Percentiles rank a stretch among this genome's conserved stretches.
phyloP scores from a whole-genome alignment of 2,113 vertebrate genomes.

The Cyrtonyx montezumae region DNA sequence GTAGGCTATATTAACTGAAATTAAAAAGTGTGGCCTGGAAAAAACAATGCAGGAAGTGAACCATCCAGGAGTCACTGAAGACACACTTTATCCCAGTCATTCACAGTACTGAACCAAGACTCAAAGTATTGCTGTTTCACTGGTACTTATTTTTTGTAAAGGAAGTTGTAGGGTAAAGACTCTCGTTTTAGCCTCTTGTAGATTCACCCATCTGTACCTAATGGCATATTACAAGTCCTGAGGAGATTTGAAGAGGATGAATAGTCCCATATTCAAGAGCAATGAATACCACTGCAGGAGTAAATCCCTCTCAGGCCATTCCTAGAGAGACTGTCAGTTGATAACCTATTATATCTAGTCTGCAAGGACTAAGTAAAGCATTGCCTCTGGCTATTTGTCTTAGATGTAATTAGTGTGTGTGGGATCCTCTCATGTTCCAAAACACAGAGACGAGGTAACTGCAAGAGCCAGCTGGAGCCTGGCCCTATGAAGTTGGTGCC shows the following conservation, averaged over 20 bases:
- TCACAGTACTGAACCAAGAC: neutral
- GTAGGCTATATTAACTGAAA: neutral
- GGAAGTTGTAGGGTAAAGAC: neutral
- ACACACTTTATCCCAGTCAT: neutral
- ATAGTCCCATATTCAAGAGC: neutral
- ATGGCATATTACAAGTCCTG: neutral
- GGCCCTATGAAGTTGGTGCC: neutral
- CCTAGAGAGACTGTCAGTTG: neutral
- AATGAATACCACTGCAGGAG: neutral
- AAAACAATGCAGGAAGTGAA: neutral
- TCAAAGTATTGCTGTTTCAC: neutral
- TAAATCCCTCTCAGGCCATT: neutral
- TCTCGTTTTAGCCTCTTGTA: neutral
- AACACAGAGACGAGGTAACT: neutral
- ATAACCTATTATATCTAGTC: neutral
- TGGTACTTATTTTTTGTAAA: neutral
- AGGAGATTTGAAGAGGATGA: neutral
- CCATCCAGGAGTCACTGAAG: neutral
- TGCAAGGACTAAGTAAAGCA: neutral
- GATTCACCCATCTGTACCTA: neutral
- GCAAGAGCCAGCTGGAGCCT: constrained; percentile 31
- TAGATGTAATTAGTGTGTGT: neutral
- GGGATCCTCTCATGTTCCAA: neutral
- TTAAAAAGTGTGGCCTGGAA: neutral
- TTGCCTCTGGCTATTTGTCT: constrained; percentile 1